These are phyloP conservation scores for Anoplius nigerrimus DNA, from an alignment of 2,888 invertebrate species.

Conservation along the genomic window DNA sequence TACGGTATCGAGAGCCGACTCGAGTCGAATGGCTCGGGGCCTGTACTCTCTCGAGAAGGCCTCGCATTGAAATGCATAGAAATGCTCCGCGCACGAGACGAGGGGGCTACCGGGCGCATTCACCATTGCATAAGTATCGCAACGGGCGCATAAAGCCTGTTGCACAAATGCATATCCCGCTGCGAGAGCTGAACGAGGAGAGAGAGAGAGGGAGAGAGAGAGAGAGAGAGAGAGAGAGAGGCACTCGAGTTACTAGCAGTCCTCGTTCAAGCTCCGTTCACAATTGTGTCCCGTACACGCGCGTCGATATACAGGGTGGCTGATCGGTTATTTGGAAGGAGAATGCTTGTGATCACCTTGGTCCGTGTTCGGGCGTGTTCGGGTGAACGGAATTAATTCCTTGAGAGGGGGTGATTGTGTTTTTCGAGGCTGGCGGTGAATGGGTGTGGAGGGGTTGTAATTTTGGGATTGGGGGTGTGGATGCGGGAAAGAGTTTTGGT, in stretches of 20 bases:
- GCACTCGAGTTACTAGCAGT: slow-evolving; percentile 64
- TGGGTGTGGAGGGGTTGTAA: no score
- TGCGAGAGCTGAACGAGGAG: slow-evolving; percentile 36
- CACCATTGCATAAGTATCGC: slow-evolving; percentile 67
- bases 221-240: slow-evolving; percentile 51
- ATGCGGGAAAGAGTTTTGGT: no score
- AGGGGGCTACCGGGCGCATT: slow-evolving; percentile 55
- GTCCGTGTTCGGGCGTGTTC: no score
- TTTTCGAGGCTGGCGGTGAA: no score
- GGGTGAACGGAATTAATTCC: no score
- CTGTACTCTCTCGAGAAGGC: slow-evolving; percentile 45
- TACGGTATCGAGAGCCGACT: no score
- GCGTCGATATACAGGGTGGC: background rate
- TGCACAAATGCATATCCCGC: slow-evolving; percentile 67
- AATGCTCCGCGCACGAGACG: slow-evolving; percentile 39
- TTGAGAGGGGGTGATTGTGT: no score
- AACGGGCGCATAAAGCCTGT: slow-evolving; percentile 66
- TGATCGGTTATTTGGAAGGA: background rate
- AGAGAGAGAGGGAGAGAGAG: background rate
- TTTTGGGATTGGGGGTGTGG: no score
- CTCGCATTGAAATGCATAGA: slow-evolving; percentile 65
- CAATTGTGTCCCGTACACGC: slow-evolving; percentile 53
- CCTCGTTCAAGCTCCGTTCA: slow-evolving; percentile 53
- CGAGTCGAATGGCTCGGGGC: slow-evolving; percentile 42
- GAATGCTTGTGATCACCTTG: no score